These are phyloP conservation scores for Circaetus cinerascens DNA, from an alignment of 2,113 vertebrate species.

Conservation along the genomic window DNA sequence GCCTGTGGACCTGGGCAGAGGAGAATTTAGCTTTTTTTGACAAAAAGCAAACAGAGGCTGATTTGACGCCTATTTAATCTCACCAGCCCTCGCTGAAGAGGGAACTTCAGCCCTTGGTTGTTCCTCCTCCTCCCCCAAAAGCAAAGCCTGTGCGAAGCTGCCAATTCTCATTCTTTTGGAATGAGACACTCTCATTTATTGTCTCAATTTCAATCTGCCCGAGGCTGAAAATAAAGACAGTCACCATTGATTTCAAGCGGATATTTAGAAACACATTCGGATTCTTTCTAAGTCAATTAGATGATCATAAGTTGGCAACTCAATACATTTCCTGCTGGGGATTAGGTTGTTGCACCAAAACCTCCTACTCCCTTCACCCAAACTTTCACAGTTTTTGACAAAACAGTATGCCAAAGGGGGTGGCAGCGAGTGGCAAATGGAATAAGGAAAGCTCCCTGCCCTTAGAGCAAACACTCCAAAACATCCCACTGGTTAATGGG, in stretches of 20 bases:
- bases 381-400: not conserved
- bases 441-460: not conserved
- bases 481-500: fast-evolving
- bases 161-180: slow-evolving; percentile 67
- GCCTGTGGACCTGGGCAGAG: not conserved
- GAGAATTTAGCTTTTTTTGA: not conserved
- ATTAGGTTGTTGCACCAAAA: slow-evolving; percentile 9
- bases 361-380: not conserved
- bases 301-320: slow-evolving; percentile 60
- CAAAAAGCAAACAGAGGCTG: not conserved
- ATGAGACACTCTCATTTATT: slow-evolving; percentile 75
- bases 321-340: slow-evolving; percentile 60
- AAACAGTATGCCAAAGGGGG: not conserved
- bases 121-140: not conserved
- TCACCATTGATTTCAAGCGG: slow-evolving; percentile 71
- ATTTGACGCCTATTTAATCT: not conserved
- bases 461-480: not conserved
- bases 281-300: slow-evolving; percentile 70
- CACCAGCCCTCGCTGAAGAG: not conserved
- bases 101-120: not conserved
- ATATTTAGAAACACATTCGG: slow-evolving; percentile 68
- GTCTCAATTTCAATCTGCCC: slow-evolving; percentile 76
- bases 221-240: slow-evolving; percentile 71
- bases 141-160: slow-evolving; percentile 10
- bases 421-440: not conserved